Evolutionary conservation across 2,797 vertebrate genomes (phyloP), one percentile per base, ranked within the genome.

Genomic region (Lycodopsis pacificus): DNA sequence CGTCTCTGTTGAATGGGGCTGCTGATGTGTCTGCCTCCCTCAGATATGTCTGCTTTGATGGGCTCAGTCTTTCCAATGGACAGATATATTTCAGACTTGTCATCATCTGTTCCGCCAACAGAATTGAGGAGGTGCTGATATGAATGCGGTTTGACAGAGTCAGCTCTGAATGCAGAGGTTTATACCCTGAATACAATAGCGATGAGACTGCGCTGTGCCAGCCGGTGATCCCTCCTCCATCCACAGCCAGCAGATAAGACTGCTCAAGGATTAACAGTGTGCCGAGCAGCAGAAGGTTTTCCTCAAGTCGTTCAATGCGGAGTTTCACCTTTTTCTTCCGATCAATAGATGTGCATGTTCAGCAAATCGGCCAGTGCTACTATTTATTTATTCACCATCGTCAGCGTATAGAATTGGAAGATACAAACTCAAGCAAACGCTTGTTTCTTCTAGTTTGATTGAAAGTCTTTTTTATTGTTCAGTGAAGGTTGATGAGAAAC

Each of bases 231-330:
- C 71, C 25, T 70, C 9, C 40, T 4, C 13, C 25, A 34, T 58
- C 65, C 65, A 53, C 44, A 40, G 4, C 51, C 25, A 1, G 4
- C 4, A 22, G 66, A 82, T 77, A 66, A 69, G 59, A 54, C n/a
- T n/a, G 44, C 69, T 76, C 20, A 0, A 14, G 71, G 70, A 79
- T 88, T 83, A 73, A 19, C 40, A n/a, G 19, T 14, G 30, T 11
- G n/a, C 56, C 19, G 64, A 11, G 34, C 58, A 44, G 61, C 64
- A 17, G 25, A 20, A 51, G 22, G 53, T 40, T 71, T 71, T 71
- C 14, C 56, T 1, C 30, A 34, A 19, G 56, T 32, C 27, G 20
- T 48, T 48, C 15, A 48, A 5, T 4, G 49, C 15, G 25, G 51
- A 48, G 49, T 64, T 59, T 54, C 36, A 53, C 42, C 12, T 25